Conservation (phyloP, 2,113 vertebrate species). For the Cebus imitator region DNA sequence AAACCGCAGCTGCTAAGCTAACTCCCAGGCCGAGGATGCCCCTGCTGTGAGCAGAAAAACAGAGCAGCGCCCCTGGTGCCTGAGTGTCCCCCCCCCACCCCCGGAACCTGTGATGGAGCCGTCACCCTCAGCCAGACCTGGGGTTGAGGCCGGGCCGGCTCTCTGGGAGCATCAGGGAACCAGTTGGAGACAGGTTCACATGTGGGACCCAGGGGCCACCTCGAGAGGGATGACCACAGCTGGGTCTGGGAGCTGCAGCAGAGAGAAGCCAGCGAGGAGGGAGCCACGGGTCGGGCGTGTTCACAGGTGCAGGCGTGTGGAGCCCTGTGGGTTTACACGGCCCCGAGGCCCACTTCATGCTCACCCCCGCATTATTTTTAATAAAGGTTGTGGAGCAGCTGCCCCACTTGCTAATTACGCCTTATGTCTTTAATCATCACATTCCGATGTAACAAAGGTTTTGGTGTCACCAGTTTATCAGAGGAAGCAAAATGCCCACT, state of each 20-base stretch:
- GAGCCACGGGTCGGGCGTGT: accelerated
- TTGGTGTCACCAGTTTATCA: background rate
- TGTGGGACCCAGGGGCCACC: accelerated
- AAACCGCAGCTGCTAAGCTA: background rate
- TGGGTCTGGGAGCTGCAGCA: background rate
- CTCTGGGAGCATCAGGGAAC: background rate
- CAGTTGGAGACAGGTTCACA: background rate
- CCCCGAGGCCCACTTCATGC: accelerated
- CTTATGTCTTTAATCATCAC: background rate
- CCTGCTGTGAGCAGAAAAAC: accelerated
- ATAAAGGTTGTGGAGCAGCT: background rate
- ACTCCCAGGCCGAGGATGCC: background rate
- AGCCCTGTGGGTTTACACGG: accelerated
- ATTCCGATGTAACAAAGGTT: background rate
- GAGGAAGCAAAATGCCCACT: background rate
- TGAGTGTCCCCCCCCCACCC: no score
- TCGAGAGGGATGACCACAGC: accelerated
- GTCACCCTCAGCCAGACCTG: background rate
- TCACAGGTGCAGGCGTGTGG: accelerated
- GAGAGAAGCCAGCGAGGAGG: accelerated
- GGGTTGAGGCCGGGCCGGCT: no score
- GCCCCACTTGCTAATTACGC: background rate
- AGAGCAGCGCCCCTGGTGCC: accelerated
- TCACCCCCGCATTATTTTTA: no score
- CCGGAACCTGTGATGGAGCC: background rate